A percentile compares a stretch with the other conserved stretches of the same genome.
Conservation (phyloP, 1,140 invertebrate species). For the Caenorhabditis elegans region DNA sequence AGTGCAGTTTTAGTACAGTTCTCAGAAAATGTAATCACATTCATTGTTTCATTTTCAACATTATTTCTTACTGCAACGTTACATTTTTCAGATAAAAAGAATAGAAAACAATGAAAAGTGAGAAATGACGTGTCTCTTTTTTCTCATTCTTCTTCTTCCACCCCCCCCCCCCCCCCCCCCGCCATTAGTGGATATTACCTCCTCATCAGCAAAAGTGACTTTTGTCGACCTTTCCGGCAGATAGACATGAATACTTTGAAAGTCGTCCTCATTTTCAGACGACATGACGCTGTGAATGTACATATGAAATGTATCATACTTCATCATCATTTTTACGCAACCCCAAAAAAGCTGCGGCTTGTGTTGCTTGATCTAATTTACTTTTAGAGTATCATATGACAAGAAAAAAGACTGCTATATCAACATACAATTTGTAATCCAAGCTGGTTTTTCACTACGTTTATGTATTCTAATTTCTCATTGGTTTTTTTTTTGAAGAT, state of each 20-base stretch:
- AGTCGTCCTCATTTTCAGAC: neutral
- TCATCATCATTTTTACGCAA: neutral
- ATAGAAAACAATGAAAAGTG: no score
- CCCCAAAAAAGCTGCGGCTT: neutral
- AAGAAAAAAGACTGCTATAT: neutral
- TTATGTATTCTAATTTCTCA: neutral
- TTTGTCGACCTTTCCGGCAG: neutral
- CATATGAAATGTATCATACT: neutral
- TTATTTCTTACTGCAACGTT: no score
- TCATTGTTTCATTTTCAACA: no score
- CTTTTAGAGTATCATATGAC: neutral
- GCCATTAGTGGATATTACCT: constrained; percentile 1
- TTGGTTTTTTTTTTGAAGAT: no score
- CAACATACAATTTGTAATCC: constrained; percentile 24
- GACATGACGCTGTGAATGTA: neutral
- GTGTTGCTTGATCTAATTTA: neutral
- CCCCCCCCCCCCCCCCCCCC: neutral
- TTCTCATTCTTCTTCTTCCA: no score
- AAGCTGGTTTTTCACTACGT: neutral
- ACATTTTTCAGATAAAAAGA: no score
- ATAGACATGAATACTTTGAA: neutral
- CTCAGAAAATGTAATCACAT: no score
- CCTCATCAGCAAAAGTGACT: constrained; percentile 13
- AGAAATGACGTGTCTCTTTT: no score
- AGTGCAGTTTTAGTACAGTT: no score